These are phyloP conservation scores for Saturnia pavonia DNA, from an alignment of 2,888 invertebrate species.

Conservation along the genomic window DNA sequence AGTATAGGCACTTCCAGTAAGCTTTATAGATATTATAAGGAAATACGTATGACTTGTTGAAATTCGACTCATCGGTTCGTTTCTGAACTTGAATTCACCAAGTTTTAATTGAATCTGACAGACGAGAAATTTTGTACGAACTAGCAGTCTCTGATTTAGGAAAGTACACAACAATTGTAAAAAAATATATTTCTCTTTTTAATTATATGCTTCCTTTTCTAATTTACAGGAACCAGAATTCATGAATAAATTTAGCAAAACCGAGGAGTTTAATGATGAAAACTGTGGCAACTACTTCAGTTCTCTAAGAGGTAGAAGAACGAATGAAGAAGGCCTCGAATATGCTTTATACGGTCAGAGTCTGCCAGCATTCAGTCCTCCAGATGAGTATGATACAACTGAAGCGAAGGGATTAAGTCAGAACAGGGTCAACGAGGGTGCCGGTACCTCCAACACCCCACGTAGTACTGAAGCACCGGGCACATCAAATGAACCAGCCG, in stretches of 20 bases:
- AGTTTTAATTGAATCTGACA: too few relatives aligned
- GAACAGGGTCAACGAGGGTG: slow-evolving; percentile 13
- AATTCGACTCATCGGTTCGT: too few relatives aligned
- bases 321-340: not conserved
- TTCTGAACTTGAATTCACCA: too few relatives aligned
- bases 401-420: not conserved
- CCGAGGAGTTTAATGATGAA: not conserved
- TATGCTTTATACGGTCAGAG: not conserved
- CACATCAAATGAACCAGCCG: not conserved
- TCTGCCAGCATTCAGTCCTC: not conserved
- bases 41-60: too few relatives aligned
- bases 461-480: too few relatives aligned
- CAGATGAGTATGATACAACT: not conserved
- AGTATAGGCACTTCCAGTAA: too few relatives aligned
- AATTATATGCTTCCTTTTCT: not conserved
- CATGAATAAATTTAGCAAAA: not conserved
- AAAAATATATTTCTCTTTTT: too few relatives aligned
- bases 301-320: not conserved
- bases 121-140: too few relatives aligned
- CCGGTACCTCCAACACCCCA: slow-evolving; percentile 18
- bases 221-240: not conserved
- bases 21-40: too few relatives aligned
- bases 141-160: too few relatives aligned
- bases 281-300: too few relatives aligned
- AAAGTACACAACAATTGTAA: too few relatives aligned